Percentiles rank a stretch among this genome's conserved stretches.
These are phyloP conservation scores for Meiosimyza decipiens DNA, from an alignment of 2,888 invertebrate species.

Conservation along the genomic window DNA sequence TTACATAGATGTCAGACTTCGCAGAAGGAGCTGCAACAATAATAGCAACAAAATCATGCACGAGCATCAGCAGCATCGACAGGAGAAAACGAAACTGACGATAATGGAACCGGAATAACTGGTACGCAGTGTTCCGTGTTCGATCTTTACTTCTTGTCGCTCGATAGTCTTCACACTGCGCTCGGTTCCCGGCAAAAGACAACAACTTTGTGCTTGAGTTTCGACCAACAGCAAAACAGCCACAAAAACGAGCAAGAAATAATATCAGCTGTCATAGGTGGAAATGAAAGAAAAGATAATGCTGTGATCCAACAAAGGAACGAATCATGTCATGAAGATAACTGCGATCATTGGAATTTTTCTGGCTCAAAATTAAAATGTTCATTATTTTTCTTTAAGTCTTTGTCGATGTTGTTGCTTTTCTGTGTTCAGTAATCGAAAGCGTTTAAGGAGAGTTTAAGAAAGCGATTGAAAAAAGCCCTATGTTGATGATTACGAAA, in stretches of 20 bases:
- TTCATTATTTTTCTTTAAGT: neutral
- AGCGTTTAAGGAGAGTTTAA: too few species aligned
- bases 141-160: neutral
- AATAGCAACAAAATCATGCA: neutral
- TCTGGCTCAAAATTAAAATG: constrained; percentile 2
- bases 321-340: neutral
- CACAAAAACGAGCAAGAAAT: neutral
- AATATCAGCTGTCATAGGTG: neutral
- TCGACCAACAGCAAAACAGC: constrained; percentile 4
- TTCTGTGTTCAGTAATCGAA: too few species aligned
- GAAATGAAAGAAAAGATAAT: constrained; percentile 2
- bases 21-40: constrained; percentile 17
- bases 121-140: constrained; percentile 2
- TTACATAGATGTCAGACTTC: constrained; percentile 17
- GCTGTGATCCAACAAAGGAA: neutral
- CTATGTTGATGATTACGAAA: too few species aligned
- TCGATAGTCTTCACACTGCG: too few species aligned
- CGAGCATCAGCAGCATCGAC: neutral
- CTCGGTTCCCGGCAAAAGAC: too few species aligned
- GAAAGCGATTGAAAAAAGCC: too few species aligned
- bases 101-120: constrained; percentile 27
- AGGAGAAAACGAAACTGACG: constrained; percentile 20
- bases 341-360: constrained; percentile 3
- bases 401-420: too few species aligned
- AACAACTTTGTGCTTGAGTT: neutral